A percentile compares a stretch with the other conserved stretches of the same genome.
Conservation (phyloP, 2,113 vertebrate genomes). For the Scortum barcoo region DNA sequence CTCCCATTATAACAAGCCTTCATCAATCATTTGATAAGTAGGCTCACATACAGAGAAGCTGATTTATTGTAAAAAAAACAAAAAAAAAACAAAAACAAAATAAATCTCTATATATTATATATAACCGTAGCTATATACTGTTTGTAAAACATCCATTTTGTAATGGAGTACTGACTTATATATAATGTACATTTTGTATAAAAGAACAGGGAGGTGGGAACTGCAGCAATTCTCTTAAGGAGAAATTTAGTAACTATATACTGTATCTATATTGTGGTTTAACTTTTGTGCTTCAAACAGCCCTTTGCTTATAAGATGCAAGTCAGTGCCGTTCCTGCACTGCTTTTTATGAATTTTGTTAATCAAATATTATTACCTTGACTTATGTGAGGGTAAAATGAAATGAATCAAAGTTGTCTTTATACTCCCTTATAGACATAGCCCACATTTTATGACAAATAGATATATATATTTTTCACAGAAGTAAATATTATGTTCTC, state of each 20-base stretch:
- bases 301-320: constrained; percentile 88
- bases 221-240: constrained; percentile 82
- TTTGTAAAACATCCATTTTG: constrained; percentile 81
- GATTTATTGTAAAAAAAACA: constrained; percentile 70
- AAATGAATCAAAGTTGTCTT: constrained; percentile 88
- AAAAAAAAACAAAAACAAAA: constrained; percentile 39
- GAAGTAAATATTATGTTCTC: constrained; percentile 92
- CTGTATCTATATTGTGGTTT: constrained; percentile 61
- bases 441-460: constrained; percentile 87
- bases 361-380: constrained; percentile 89
- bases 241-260: constrained; percentile 80
- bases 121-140: constrained; percentile 80
- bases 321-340: constrained; percentile 91
- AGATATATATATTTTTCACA: constrained; percentile 99
- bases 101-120: constrained; percentile 72
- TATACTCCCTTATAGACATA: constrained; percentile 83
- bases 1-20: constrained; percentile 60
- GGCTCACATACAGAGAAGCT: constrained; percentile 42
- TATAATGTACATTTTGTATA: constrained; percentile 92
- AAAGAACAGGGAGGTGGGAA: constrained; percentile 65
- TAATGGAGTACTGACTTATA: constrained; percentile 85
- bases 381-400: constrained; percentile 87
- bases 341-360: constrained; percentile 92
- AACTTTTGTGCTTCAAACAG: constrained; percentile 85
- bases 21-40: constrained; percentile 55